Conservation (phyloP, 2,113 vertebrate species). For the Muscicapa adusta region DNA sequence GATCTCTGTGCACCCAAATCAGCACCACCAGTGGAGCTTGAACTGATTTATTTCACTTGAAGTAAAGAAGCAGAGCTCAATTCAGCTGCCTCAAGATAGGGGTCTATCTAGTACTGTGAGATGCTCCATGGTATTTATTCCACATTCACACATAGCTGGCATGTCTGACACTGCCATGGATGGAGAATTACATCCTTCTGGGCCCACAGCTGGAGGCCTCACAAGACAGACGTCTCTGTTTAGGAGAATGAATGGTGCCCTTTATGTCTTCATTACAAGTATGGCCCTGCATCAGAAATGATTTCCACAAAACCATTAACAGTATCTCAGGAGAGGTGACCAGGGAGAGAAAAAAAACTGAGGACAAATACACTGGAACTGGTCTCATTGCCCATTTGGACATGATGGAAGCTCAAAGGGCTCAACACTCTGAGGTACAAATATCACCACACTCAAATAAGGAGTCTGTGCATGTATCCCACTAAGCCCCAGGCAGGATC, state of each 20-base stretch:
- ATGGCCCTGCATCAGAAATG: background rate
- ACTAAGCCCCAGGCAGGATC: background rate
- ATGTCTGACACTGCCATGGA: background rate
- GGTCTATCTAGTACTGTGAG: background rate
- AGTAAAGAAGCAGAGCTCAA: background rate
- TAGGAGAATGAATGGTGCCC: background rate
- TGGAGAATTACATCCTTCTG: background rate
- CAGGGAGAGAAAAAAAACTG: background rate
- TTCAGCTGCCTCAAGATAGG: background rate
- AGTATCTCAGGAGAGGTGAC: background rate
- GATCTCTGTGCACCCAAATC: background rate
- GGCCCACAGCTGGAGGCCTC: background rate
- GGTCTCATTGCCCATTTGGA: background rate
- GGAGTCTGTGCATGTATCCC: background rate
- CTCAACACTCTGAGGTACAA: background rate
- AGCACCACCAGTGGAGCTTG: accelerated
- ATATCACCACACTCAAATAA: background rate
- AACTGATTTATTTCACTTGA: background rate
- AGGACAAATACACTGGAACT: background rate
- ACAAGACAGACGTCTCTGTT: background rate
- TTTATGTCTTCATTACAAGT: background rate
- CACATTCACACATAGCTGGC: background rate
- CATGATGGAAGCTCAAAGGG: accelerated
- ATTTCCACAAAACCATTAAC: background rate
- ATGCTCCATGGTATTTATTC: background rate